Evolutionary conservation across 2,113 vertebrate genomes (phyloP).

Genomic region (Herpetotheres cachinnans): DNA sequence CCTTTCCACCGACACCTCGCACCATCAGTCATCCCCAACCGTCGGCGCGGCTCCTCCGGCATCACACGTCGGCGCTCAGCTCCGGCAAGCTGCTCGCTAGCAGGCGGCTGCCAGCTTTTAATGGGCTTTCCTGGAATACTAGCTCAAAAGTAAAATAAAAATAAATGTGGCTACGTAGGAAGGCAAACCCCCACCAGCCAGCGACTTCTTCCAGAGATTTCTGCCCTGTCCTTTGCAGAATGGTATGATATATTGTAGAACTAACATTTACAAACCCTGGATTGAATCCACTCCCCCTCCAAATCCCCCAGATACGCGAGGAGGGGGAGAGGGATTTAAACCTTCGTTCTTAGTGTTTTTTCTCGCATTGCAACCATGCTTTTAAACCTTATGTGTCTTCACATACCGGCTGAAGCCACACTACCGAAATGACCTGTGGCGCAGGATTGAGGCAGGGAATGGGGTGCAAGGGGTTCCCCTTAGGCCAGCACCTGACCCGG

Average conservation of each 20-base stretch:
- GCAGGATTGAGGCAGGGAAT: neutral
- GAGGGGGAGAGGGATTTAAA: neutral
- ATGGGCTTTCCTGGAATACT: conserved; percentile 54
- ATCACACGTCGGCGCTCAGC: neutral
- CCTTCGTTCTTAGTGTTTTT: neutral
- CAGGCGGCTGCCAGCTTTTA: conserved; percentile 15
- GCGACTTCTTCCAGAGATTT: neutral
- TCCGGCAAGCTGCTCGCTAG: neutral
- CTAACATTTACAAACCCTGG: neutral
- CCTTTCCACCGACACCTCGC: neutral
- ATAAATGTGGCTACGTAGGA: neutral
- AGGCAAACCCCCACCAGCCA: neutral
- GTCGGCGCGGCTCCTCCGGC: neutral
- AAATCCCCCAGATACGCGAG: rapidly evolving
- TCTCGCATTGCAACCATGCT: neutral
- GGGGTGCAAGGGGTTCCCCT: neutral
- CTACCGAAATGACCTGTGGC: rapidly evolving
- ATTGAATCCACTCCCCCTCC: neutral
- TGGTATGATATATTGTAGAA: neutral
- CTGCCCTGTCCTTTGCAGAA: neutral
- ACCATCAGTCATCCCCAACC: neutral
- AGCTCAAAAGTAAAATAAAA: conserved; percentile 5
- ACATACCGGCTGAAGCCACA: neutral
- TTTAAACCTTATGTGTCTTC: neutral
- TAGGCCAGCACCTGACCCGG: neutral